Percentiles rank a stretch among this genome's conserved stretches.
These are phyloP conservation scores for Nothoprocta pentlandii DNA, from an alignment of 2,113 vertebrate species.

Conservation along the genomic window DNA sequence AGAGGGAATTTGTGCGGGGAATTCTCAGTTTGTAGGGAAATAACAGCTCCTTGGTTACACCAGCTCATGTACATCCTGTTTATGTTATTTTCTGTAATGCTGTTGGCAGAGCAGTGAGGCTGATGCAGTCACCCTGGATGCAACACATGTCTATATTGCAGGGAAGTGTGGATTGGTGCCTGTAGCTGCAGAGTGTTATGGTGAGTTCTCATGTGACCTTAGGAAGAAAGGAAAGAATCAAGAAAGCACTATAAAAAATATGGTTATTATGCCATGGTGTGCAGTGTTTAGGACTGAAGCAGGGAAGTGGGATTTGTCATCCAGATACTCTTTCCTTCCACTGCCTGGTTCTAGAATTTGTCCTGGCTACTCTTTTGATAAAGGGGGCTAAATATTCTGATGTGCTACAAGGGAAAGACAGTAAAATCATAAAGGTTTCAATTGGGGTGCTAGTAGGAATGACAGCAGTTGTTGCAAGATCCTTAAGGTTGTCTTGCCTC, in stretches of 20 bases:
- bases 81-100: neutral
- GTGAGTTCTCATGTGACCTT: conserved; percentile 67
- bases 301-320: neutral
- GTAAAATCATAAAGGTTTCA: neutral
- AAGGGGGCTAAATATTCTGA: neutral
- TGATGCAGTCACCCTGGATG: conserved; percentile 89
- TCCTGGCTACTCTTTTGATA: neutral
- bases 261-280: neutral
- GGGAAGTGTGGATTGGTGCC: conserved; percentile 88
- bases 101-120: conserved; percentile 86
- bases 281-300: neutral
- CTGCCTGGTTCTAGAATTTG: neutral
- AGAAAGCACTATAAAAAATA: neutral
- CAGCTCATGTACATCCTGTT: neutral
- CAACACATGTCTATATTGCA: conserved; percentile 87
- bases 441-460: neutral
- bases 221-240: neutral
- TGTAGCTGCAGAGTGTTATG: conserved; percentile 89
- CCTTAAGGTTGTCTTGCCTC: neutral
- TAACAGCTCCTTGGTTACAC: neutral
- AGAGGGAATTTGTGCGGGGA: neutral
- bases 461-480: neutral
- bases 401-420: neutral
- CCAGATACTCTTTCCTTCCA: neutral
- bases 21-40: neutral